Evolutionary conservation across 2,797 vertebrate species (phyloP).

Genomic region (Dendrocincla tyrannina): DNA sequence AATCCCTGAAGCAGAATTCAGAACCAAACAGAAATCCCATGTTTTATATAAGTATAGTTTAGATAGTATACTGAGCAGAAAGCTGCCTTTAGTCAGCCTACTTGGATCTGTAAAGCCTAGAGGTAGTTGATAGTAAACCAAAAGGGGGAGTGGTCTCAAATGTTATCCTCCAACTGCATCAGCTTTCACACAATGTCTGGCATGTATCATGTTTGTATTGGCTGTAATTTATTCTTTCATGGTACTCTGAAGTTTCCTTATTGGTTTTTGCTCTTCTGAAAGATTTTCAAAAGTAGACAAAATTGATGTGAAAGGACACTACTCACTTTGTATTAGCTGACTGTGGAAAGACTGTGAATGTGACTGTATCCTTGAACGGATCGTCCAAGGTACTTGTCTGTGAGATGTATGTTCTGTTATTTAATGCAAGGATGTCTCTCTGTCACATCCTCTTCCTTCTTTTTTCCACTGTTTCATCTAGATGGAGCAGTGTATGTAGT

Average conservation of each 20-base stretch:
- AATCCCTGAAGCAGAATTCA: not conserved
- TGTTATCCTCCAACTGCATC: not conserved
- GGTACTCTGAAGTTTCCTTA: not conserved
- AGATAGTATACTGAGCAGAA: not conserved
- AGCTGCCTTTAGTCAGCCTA: not conserved
- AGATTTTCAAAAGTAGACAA: not conserved
- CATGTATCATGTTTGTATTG: not conserved
- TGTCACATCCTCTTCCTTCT: not conserved
- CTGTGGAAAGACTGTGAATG: not conserved
- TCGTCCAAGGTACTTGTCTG: not conserved
- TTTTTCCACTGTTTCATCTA: not conserved
- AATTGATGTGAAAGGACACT: not conserved
- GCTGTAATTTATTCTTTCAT: not conserved
- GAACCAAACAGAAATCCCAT: not conserved
- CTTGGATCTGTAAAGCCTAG: not conserved
- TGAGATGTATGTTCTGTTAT: not conserved
- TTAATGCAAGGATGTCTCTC: not conserved
- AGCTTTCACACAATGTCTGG: not conserved
- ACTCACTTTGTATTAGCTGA: not conserved
- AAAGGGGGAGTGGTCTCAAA: not conserved
- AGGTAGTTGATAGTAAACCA: not conserved
- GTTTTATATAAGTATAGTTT: not conserved
- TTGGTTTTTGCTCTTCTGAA: not conserved
- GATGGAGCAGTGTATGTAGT: not conserved
- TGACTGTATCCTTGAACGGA: not conserved